Base-by-base conservation (phyloP, 1,140 invertebrate genomes). In the Metopolophium dirhodum region DNA sequence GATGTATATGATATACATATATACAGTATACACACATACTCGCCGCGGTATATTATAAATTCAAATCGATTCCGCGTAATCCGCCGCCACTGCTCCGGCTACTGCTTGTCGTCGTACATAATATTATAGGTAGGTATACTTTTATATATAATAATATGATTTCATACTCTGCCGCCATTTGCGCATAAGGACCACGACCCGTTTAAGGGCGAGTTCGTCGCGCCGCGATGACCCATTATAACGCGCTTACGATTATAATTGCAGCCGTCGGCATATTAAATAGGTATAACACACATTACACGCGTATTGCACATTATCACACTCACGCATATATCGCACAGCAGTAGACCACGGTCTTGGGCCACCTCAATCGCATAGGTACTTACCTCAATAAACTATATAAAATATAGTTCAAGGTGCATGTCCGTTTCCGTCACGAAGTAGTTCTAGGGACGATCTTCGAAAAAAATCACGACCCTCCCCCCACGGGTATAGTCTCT, bases 41-140 rank as follows among this genome's bases (percentile, higher is more conserved):
- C 6, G 61, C 14, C n/a, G 14, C 41, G 41, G 41, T 77, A n/a
- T 54, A 89, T 89, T 89, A 89, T 54, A 89, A 89, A 89, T 89
- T 89, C 88, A 89, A 89, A 89, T 89, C 35, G 51, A 54, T 89
- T 89, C 87, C 87, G 49, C 87, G 87, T 88, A 89, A 89, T 35
- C n/a, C 23, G 26, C 49, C 51, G 37, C 83, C 2, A 37, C 18
- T 6, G 37, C 83, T 41, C 11, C 26, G 47, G 23, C 26, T 68
- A 57, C 26, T 77, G n/a, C 57, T 68, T 6, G n/a, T n/a, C 61
- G 61, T 77, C 61, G 30, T n/a, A 77, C 61, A n/a, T 77, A n/a
- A 54, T 23, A 54, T 54, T 54, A 54, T 22, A 54, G 18, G 2
- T 41, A 41, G 41, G 41, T 41, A 9, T 18, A 18, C 30, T 77